phyloP scores from a whole-genome alignment of 2,113 vertebrate genomes.

The Aleadryas rufinucha region DNA sequence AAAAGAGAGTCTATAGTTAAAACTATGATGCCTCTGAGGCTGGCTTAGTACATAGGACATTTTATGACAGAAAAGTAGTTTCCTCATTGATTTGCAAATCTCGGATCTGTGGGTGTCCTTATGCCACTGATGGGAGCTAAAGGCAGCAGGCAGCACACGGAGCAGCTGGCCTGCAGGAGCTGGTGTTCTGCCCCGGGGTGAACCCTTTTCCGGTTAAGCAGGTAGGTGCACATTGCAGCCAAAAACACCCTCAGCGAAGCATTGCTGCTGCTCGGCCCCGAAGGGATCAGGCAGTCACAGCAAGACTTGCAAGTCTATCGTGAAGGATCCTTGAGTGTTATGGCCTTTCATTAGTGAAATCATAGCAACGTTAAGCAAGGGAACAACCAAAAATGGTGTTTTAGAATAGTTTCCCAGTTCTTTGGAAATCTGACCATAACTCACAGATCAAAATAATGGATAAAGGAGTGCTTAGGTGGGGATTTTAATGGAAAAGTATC shows the following conservation, averaged over 20 bases:
- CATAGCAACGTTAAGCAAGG: not conserved
- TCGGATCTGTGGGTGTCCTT: not conserved
- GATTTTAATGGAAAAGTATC: not conserved
- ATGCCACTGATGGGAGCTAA: not conserved
- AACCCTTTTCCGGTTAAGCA: not conserved
- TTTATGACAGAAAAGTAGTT: not conserved
- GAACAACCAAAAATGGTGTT: not conserved
- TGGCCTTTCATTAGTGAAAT: not conserved
- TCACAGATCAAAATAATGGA: not conserved
- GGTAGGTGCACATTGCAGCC: not conserved
- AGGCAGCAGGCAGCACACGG: rapidly evolving
- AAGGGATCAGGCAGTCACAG: not conserved
- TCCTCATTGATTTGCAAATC: not conserved
- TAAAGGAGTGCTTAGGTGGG: not conserved
- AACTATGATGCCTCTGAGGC: not conserved
- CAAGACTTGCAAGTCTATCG: not conserved
- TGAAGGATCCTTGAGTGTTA: not conserved
- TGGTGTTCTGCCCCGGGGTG: rapidly evolving
- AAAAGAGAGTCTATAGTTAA: not conserved
- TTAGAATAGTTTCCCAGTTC: not conserved
- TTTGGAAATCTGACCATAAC: not conserved
- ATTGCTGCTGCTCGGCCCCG: not conserved
- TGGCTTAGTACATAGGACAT: not conserved
- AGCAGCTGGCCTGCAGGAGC: rapidly evolving
- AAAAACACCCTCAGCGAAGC: not conserved